A percentile compares a stretch with the other conserved stretches of the same genome.
Evolutionary conservation across 2,888 invertebrate species (phyloP).

Genomic region (Neocrepidodera transversa): DNA sequence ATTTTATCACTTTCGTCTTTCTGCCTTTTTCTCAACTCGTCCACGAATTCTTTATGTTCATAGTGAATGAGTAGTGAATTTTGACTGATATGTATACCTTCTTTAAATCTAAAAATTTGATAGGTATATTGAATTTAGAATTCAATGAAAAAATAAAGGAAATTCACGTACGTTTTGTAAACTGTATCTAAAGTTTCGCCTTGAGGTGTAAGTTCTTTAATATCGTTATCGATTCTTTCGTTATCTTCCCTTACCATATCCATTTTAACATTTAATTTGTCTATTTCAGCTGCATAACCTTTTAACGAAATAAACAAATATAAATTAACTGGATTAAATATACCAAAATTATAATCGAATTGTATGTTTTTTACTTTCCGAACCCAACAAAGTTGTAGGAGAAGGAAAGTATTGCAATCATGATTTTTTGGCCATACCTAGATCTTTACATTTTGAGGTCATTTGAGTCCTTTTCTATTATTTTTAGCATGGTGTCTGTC

Average conservation of each 20-base stretch:
- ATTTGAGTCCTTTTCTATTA: too few relatives aligned
- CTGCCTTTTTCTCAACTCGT: conserved; percentile 10
- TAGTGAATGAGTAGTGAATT: conserved; percentile 25
- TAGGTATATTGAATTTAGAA: too few relatives aligned
- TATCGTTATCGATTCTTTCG: conserved; percentile 23
- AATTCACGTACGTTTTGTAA: conserved; percentile 27
- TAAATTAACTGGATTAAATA: too few relatives aligned
- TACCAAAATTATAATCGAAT: too few relatives aligned
- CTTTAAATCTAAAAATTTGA: conserved; percentile 26
- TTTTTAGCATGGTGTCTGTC: too few relatives aligned
- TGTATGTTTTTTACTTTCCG: too few relatives aligned
- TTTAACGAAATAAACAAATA: conserved; percentile 5
- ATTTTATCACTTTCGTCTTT: conserved; percentile 23
- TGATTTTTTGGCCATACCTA: too few relatives aligned
- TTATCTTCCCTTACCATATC: conserved; percentile 21
- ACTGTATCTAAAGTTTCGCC: conserved; percentile 21
- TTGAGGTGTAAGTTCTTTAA: conserved; percentile 20
- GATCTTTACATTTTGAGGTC: too few relatives aligned
- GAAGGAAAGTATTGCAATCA: too few relatives aligned
- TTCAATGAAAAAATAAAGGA: too few relatives aligned
- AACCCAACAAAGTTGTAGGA: too few relatives aligned
- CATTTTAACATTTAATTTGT: conserved; percentile 26
- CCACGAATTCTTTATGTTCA: conserved; percentile 21
- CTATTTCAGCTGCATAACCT: conserved; percentile 29
- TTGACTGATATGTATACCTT: conserved; percentile 16